Percentiles rank a stretch among this genome's conserved stretches.
phyloP scores from a whole-genome alignment of 64 coral and sea anemone genomes.

The Actinia equina region DNA sequence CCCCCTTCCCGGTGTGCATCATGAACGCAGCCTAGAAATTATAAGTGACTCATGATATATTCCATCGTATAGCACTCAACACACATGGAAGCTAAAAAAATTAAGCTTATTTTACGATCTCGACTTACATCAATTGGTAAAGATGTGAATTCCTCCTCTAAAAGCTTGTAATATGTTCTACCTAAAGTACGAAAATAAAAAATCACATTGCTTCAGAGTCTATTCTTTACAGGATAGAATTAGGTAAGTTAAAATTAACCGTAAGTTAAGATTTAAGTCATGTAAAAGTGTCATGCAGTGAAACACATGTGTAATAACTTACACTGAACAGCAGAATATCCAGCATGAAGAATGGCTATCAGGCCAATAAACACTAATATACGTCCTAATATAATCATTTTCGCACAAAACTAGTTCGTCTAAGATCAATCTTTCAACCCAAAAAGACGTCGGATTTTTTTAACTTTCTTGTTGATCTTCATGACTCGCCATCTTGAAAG shows the following conservation, averaged over 20 bases:
- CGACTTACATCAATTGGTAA: conserved; percentile 92
- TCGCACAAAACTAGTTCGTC: neutral
- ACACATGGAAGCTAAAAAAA: no score
- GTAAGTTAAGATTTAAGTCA: no score
- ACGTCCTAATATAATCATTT: conserved; percentile 61
- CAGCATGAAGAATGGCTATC: conserved; percentile 58
- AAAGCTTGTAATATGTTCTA: conserved; percentile 90
- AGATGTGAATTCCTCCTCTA: conserved; percentile 90
- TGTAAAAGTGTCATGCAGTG: neutral
- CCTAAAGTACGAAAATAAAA: conserved; percentile 41
- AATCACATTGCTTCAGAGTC: neutral
- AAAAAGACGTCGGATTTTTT: neutral
- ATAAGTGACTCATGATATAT: no score
- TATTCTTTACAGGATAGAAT: neutral
- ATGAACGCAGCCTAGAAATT: no score
- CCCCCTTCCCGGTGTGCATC: no score
- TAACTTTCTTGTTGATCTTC: neutral
- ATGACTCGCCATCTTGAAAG: conserved; percentile 11
- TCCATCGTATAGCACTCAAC: no score
- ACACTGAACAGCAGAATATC: conserved; percentile 72
- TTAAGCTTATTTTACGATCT: neutral
- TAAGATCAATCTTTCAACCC: neutral
- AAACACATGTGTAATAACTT: conserved; percentile 1
- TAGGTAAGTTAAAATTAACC: neutral
- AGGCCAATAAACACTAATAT: conserved; percentile 73